A percentile compares a stretch with the other conserved stretches of the same genome.
Conservation (phyloP, 2,888 invertebrate species). For the Machimus rusticus region DNA sequence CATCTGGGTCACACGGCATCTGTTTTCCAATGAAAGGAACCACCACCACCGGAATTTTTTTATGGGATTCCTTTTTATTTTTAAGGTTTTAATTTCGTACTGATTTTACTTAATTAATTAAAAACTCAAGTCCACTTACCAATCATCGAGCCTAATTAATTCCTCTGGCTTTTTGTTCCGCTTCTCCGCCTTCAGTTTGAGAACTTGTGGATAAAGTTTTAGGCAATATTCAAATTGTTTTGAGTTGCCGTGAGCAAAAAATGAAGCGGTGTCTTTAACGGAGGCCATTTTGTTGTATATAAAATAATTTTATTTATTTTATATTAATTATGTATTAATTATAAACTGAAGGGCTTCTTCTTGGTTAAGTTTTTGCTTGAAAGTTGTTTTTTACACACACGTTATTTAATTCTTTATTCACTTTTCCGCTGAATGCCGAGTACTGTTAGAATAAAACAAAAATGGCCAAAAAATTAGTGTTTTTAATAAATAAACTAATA, state of each 20-base stretch:
- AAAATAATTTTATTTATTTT: neutral
- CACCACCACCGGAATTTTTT: too few relatives aligned
- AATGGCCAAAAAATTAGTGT: too few relatives aligned
- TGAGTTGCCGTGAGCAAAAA: conserved; percentile 90
- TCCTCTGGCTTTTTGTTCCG: conserved; percentile 94
- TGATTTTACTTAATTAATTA: neutral
- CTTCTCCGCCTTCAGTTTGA: conserved; percentile 88
- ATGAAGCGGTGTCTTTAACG: conserved; percentile 90
- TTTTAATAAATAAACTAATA: too few relatives aligned
- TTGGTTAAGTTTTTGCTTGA: neutral
- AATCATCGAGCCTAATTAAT: conserved; percentile 92
- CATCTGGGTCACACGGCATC: too few relatives aligned
- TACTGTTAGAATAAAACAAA: too few relatives aligned
- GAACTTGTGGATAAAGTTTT: conserved; percentile 89
- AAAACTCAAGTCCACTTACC: conserved; percentile 71
- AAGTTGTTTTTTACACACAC: neutral
- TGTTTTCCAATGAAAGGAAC: too few relatives aligned
- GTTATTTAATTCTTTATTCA: neutral
- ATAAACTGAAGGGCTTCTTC: neutral
- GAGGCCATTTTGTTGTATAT: conserved; percentile 74
- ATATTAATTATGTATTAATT: neutral
- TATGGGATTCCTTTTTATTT: too few relatives aligned
- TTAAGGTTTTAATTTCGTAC: neutral
- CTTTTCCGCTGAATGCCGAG: too few relatives aligned
- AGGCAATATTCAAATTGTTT: conserved; percentile 72